Conservation (phyloP, 2,113 vertebrate genomes). For the Uria lomvia region DNA sequence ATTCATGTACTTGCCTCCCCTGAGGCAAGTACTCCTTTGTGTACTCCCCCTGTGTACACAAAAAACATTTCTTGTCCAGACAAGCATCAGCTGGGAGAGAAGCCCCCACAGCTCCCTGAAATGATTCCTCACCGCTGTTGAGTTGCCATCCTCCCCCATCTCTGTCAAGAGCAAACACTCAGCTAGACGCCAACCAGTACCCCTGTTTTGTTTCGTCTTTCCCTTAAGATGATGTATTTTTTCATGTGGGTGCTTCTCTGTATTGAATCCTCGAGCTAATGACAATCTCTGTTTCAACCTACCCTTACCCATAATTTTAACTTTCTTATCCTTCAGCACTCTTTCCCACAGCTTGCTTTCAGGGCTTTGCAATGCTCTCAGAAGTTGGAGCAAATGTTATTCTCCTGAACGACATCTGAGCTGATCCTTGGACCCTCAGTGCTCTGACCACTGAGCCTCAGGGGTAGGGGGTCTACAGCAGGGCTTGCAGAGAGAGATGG, state of each 20-base stretch:
- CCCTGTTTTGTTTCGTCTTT: neutral
- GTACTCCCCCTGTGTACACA: neutral
- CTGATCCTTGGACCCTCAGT: rapidly evolving
- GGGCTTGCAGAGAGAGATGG: neutral
- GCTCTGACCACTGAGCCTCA: neutral
- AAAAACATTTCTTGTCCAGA: neutral
- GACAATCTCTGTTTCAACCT: neutral
- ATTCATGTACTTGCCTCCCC: neutral
- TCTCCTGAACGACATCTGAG: neutral
- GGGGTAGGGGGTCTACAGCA: neutral
- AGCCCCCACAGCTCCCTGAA: neutral
- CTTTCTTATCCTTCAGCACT: neutral
- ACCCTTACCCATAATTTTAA: neutral
- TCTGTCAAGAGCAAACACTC: neutral
- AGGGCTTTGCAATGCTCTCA: neutral
- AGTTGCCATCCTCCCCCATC: neutral
- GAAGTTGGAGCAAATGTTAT: neutral
- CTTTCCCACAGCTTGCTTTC: neutral
- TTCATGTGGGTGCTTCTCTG: neutral
- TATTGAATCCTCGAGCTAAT: neutral
- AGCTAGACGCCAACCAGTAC: neutral
- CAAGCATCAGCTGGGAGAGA: neutral
- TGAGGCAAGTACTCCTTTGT: neutral
- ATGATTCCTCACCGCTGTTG: neutral
- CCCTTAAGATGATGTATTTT: neutral